Conservation (phyloP, 2,888 invertebrate species). For the Coecobrya sp. region DNA sequence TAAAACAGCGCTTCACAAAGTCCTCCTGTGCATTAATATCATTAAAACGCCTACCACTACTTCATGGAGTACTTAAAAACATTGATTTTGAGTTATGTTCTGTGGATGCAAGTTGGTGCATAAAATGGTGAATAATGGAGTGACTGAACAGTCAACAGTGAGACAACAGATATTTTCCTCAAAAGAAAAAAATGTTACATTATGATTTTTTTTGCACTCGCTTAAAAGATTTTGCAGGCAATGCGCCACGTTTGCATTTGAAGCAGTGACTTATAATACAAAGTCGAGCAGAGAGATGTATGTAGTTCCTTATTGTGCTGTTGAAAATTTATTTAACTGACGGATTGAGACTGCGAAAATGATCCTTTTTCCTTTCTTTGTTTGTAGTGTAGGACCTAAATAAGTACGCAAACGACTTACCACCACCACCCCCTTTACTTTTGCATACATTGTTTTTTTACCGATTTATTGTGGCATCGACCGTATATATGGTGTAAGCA, state of each 20-base stretch:
- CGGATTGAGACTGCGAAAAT: slow-evolving; percentile 50
- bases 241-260: background rate
- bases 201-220: background rate
- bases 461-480: background rate
- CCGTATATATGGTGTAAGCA: slow-evolving; percentile 6
- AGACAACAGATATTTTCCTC: background rate
- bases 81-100: background rate
- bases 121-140: background rate
- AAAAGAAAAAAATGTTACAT: background rate
- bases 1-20: too few species aligned
- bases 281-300: background rate
- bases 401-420: slow-evolving; percentile 7
- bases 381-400: background rate
- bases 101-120: background rate
- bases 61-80: background rate
- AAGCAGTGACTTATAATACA: background rate
- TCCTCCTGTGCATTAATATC: too few species aligned
- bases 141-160: background rate
- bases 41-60: too few species aligned
- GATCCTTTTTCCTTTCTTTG: slow-evolving; percentile 34
- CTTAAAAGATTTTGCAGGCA: background rate
- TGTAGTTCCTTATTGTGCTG: background rate
- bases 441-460: background rate
- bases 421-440: background rate
- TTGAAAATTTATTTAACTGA: slow-evolving; percentile 20